These are phyloP conservation scores for Lepidostoma basale DNA, from an alignment of 1,140 invertebrate genomes.

Conservation along the genomic window DNA sequence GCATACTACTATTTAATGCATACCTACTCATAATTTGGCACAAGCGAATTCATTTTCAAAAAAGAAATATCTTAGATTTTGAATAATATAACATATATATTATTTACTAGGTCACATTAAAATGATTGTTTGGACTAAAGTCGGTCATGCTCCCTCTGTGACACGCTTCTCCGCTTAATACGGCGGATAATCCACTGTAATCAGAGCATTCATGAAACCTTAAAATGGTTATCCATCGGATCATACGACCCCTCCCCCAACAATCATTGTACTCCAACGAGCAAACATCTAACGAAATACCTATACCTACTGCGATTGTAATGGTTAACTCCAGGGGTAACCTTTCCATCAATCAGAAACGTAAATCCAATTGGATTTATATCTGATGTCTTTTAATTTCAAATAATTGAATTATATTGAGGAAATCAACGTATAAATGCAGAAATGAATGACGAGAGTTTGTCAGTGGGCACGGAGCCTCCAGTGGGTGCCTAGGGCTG, in stretches of 20 bases:
- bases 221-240: constrained; percentile 1
- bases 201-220: not conserved
- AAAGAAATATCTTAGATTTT: no score
- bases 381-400: constrained; percentile 6
- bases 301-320: not conserved
- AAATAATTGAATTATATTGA: not conserved
- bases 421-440: constrained; percentile 6
- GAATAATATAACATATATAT: no score
- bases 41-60: no score
- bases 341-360: not conserved
- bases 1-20: no score
- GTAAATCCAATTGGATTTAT: constrained; percentile 10
- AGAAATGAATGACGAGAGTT: not conserved
- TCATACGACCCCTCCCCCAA: not conserved
- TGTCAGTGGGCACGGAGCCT: constrained; percentile 40
- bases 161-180: no score
- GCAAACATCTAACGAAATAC: not conserved
- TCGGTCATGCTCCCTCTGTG: no score
- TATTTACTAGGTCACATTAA: no score
- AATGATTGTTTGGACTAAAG: no score
- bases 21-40: no score
- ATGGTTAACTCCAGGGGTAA: not conserved
- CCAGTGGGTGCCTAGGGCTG: constrained; percentile 40
- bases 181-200: not conserved
- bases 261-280: not conserved